Conservation (phyloP, 2,797 vertebrate genomes). For the Capromys pilorides region DNA sequence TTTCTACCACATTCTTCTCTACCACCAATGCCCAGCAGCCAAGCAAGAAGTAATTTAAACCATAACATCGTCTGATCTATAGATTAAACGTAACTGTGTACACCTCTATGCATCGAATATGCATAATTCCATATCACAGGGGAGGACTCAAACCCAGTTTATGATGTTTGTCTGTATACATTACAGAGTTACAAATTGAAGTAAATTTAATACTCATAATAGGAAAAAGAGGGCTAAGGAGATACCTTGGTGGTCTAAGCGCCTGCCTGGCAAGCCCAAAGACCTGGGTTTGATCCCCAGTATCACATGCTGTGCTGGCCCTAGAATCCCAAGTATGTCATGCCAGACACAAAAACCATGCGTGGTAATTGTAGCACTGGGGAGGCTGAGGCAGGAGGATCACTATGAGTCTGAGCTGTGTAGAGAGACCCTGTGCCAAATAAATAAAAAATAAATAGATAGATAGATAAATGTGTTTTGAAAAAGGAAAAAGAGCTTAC, state of each 20-base stretch:
- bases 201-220: neutral
- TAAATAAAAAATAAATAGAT: no score
- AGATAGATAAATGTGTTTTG: no score
- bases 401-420: no score
- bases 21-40: neutral
- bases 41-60: neutral
- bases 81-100: neutral
- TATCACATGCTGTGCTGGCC: no score
- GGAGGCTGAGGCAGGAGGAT: no score
- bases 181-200: slow-evolving; percentile 58
- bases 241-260: no score
- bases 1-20: neutral
- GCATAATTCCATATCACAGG: neutral
- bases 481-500: slow-evolving; percentile 23
- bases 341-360: no score
- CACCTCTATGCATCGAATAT: neutral
- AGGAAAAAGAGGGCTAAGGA: neutral
- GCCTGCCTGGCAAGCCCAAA: no score
- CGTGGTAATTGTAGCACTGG: no score
- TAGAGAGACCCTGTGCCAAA: no score
- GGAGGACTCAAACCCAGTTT: neutral
- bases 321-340: no score
- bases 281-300: no score
- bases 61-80: neutral
- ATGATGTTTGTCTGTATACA: neutral